Base-by-base conservation (phyloP, 1,140 invertebrate species). In the Idris sp. region DNA sequence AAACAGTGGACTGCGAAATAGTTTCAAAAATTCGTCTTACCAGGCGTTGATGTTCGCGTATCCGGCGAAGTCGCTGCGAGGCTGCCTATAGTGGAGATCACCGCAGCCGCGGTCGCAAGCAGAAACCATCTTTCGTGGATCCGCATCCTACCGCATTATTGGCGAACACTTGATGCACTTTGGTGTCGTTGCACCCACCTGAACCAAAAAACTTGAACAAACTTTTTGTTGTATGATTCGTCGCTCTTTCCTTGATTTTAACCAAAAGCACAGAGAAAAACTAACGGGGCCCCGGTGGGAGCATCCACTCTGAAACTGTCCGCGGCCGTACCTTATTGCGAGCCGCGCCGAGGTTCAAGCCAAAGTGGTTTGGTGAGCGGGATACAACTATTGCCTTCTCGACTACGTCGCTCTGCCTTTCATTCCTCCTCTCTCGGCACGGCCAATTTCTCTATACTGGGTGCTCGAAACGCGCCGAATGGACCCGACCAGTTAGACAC, bases 101-200 rank as follows among this genome's bases (percentile, higher is more conserved):
- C 79, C 73, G 61, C 79, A 65, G 79, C 61, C 74, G 40, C 76
- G 64, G 11, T 10, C 22, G n/a, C n/a, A n/a, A 77, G 41, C 49
- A 77, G 72, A 44, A 82, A 79, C 64, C 82, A 84, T 85, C 78
- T 81, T 80, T 76, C 64, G 78, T 82, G 79, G 78, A 79, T 76
- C 13, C 77, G 74, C 84, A 82, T 87, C 80, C 81, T 85, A 86
- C 82, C 81, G 80, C 85, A 85, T 86, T 85, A 80, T 84, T 80
- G 67, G 41, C 35, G 49, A 36, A 46, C 64, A 31, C 46, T 53
- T 46, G 13, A 28, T 22, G 38, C 53, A 64, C 48, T 40, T 53
- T 30, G 26, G 22, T 43, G 40, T 65, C 51, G 59, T 62, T 36
- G 65, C 73, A 71, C 65, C 54, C 59, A 53, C 74, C 49, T 13